These are phyloP conservation scores for Sorex fumeus DNA, from an alignment of 2,113 vertebrate species.

Conservation along the genomic window DNA sequence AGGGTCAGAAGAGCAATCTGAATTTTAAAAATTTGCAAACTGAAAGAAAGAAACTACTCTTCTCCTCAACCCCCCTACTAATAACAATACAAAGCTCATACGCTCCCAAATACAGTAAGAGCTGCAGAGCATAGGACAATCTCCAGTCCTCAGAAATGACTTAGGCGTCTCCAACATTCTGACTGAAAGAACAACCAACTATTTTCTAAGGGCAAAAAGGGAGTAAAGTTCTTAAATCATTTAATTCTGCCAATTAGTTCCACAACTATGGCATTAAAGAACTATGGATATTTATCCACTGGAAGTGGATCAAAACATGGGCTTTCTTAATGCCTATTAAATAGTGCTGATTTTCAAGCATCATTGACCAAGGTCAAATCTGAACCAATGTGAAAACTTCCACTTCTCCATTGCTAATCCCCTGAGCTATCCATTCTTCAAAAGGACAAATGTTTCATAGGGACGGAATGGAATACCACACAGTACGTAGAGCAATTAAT, in stretches of 20 bases:
- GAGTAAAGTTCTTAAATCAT: slow-evolving; percentile 83
- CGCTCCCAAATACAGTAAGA: slow-evolving; percentile 26
- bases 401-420: slow-evolving; percentile 80
- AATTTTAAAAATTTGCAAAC: not conserved
- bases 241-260: slow-evolving; percentile 83
- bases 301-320: slow-evolving; percentile 79
- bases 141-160: slow-evolving; percentile 54
- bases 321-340: slow-evolving; percentile 81
- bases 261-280: slow-evolving; percentile 77
- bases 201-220: slow-evolving; percentile 71
- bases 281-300: slow-evolving; percentile 80
- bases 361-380: slow-evolving; percentile 81
- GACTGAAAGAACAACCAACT: slow-evolving; percentile 73
- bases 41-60: not conserved
- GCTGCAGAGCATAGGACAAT: not conserved
- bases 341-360: slow-evolving; percentile 81
- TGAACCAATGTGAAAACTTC: slow-evolving; percentile 80
- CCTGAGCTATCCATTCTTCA: slow-evolving; percentile 74
- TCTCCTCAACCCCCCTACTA: not conserved
- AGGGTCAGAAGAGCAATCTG: not conserved
- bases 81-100: not conserved
- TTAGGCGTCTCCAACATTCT: slow-evolving; percentile 54
- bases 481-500: not conserved
- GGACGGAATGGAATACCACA: slow-evolving; percentile 37
- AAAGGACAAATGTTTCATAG: slow-evolving; percentile 72